Conservation (phyloP, 2,888 invertebrate genomes). For the Drosophila formosana region DNA sequence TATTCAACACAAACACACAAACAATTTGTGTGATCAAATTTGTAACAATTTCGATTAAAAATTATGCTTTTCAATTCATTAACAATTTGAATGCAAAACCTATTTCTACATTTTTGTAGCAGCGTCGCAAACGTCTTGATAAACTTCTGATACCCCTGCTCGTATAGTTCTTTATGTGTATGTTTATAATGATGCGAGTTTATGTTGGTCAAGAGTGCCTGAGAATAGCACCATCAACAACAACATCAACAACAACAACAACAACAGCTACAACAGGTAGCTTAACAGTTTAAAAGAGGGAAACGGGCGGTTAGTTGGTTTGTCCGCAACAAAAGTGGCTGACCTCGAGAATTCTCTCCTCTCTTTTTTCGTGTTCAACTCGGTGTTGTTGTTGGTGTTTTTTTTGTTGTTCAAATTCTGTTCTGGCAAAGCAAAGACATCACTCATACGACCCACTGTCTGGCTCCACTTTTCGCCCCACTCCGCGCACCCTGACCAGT, state of each 20-base stretch:
- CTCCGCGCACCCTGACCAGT: constrained; percentile 24
- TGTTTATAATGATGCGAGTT: constrained; percentile 51
- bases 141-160: constrained; percentile 26
- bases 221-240: constrained; percentile 53
- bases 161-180: constrained; percentile 5
- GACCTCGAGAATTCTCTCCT: constrained; percentile 71
- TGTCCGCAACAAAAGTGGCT: constrained; percentile 64
- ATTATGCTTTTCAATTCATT: not conserved
- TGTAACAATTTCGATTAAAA: not conserved
- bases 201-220: constrained; percentile 73
- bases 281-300: constrained; percentile 26
- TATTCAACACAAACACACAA: not conserved
- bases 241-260: constrained; percentile 15
- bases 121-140: constrained; percentile 9
- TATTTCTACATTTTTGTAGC: not conserved
- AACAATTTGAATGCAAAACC: not conserved
- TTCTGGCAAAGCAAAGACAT: constrained; percentile 51
- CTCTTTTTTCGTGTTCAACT: constrained; percentile 20
- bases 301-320: constrained; percentile 8
- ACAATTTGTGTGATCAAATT: not conserved
- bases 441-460: constrained; percentile 66
- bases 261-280: constrained; percentile 39
- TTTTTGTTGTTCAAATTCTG: constrained; percentile 1
- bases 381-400: constrained; percentile 1
- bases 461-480: constrained; percentile 12